phyloP scores from a whole-genome alignment of 2,797 vertebrate species.

The Menidia menidia region DNA sequence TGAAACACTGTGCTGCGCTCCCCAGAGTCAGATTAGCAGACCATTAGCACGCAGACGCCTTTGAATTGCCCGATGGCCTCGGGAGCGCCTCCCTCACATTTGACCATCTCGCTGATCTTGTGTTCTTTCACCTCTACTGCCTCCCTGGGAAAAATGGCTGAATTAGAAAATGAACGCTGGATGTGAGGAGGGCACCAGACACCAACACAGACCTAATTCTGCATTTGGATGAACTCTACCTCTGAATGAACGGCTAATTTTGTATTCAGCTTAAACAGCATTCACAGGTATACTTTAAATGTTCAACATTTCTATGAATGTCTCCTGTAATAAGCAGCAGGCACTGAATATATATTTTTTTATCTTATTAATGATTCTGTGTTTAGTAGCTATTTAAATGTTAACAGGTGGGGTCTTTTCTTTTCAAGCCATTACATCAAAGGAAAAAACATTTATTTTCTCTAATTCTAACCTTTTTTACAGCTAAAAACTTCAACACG shows the following conservation, averaged over 20 bases:
- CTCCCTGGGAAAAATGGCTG: conserved; percentile 18
- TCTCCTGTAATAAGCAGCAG: background rate
- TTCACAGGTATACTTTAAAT: conserved; percentile 6
- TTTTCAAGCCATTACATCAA: background rate
- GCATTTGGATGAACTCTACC: conserved; percentile 4
- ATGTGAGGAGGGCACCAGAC: conserved; percentile 23
- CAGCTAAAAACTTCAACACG: too few relatives aligned
- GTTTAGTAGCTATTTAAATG: background rate
- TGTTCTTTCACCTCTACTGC: conserved; percentile 33
- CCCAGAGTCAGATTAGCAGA: conserved; percentile 39
- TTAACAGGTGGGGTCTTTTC: background rate
- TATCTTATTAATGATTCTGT: background rate
- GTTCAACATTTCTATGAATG: background rate
- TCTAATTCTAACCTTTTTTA: too few relatives aligned
- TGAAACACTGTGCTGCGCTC: conserved; percentile 31
- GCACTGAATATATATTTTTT: background rate
- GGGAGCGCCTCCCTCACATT: conserved; percentile 21
- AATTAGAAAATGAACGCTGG: conserved; percentile 33
- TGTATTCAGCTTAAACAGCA: conserved; percentile 16
- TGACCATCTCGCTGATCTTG: conserved; percentile 22
- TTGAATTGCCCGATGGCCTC: conserved; percentile 41
- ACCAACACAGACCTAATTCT: conserved; percentile 9
- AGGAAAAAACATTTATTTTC: background rate
- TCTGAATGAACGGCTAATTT: conserved; percentile 15
- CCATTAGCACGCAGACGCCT: conserved; percentile 55